phyloP scores from a whole-genome alignment of 2,888 invertebrate species.

The Lepas anatifera region DNA sequence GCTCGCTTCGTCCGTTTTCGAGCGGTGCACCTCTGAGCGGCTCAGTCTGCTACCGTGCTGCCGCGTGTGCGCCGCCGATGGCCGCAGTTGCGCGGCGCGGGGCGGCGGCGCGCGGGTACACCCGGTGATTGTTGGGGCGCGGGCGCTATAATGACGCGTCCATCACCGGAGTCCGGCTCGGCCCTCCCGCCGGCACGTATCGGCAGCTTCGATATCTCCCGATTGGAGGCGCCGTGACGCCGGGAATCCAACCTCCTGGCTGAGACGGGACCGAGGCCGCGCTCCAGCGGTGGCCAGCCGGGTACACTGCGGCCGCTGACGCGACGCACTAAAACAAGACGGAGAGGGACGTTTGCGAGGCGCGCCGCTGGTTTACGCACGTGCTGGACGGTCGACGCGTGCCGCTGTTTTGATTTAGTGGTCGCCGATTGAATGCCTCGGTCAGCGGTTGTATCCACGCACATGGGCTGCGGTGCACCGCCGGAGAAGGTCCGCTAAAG shows the following conservation, averaged over 20 bases:
- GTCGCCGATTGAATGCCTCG: background rate
- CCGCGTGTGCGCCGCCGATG: background rate
- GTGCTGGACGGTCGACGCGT: background rate
- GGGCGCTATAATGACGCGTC: constrained; percentile 31
- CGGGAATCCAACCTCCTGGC: too few relatives aligned
- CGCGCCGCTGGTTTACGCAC: constrained; percentile 3
- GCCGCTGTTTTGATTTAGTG: background rate
- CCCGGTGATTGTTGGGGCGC: constrained; percentile 37
- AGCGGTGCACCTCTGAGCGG: too few relatives aligned
- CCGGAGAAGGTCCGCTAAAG: background rate
- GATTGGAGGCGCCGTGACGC: too few relatives aligned
- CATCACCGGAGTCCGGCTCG: constrained; percentile 21
- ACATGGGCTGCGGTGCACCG: background rate
- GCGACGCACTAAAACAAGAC: background rate
- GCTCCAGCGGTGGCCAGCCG: background rate
- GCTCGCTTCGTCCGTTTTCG: too few relatives aligned
- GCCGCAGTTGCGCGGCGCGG: background rate
- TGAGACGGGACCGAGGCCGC: background rate
- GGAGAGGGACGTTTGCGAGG: background rate
- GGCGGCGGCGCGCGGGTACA: background rate
- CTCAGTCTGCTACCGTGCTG: too few relatives aligned
- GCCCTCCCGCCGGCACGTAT: constrained; percentile 13
- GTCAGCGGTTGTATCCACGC: background rate
- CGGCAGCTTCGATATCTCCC: background rate
- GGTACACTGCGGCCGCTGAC: background rate